Conservation (phyloP, 2,797 vertebrate genomes). For the Diplodus puntazzo region DNA sequence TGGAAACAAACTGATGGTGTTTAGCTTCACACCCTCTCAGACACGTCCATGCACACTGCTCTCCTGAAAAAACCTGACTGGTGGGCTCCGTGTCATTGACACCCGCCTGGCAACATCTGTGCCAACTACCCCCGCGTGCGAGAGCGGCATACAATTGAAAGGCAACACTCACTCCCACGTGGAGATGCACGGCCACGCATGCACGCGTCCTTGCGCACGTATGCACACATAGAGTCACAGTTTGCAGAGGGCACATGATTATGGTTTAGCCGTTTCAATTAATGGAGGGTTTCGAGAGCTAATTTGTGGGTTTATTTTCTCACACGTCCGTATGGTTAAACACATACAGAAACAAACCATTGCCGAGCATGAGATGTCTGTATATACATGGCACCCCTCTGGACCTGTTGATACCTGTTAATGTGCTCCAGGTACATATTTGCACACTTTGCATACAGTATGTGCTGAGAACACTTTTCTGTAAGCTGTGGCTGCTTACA, state of each 20-base stretch:
- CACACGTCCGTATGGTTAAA: conserved; percentile 5
- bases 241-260: conserved; percentile 13
- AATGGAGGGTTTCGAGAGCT: conserved; percentile 7
- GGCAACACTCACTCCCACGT: conserved; percentile 31
- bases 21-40: conserved; percentile 74
- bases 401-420: not conserved
- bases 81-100: conserved; percentile 59
- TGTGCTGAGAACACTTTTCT: not conserved
- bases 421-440: not conserved
- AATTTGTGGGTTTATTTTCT: conserved; percentile 38
- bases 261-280: conserved; percentile 8
- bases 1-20: conserved; percentile 73
- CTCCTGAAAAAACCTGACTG: conserved; percentile 65
- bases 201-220: not conserved
- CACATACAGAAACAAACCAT: not conserved
- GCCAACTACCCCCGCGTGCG: conserved; percentile 46
- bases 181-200: conserved; percentile 20
- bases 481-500: not conserved
- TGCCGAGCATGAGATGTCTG: not conserved
- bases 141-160: conserved; percentile 38
- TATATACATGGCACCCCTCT: not conserved
- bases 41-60: conserved; percentile 67
- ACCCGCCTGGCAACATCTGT: conserved; percentile 67
- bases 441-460: not conserved
- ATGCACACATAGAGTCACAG: not conserved